phyloP scores from a whole-genome alignment of 1,140 invertebrate genomes.

The Idris sp. region DNA sequence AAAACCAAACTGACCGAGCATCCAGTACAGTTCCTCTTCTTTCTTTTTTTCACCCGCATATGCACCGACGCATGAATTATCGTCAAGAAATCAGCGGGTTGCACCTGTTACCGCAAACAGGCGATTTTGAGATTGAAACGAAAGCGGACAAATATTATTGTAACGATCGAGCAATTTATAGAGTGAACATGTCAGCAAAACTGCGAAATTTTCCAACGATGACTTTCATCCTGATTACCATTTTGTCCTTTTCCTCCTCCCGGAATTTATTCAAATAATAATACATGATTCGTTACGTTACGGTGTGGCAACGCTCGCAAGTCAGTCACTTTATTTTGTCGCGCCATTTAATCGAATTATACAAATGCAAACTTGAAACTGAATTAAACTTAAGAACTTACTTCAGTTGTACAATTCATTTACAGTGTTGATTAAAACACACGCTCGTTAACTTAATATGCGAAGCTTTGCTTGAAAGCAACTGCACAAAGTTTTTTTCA shows the following conservation, averaged over 20 bases:
- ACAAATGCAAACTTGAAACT: slow-evolving; percentile 28
- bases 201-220: slow-evolving; percentile 23
- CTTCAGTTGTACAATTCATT: slow-evolving; percentile 23
- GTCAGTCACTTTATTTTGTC: slow-evolving; percentile 45
- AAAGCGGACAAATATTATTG: slow-evolving; percentile 56
- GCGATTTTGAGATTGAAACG: slow-evolving; percentile 28
- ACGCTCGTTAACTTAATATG: slow-evolving; percentile 11
- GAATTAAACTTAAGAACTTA: slow-evolving; percentile 43
- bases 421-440: slow-evolving; percentile 22
- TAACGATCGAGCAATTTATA: slow-evolving; percentile 60
- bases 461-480: no score
- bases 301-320: slow-evolving; percentile 25
- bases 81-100: slow-evolving; percentile 34
- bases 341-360: slow-evolving; percentile 52
- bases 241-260: not conserved
- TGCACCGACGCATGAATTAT: slow-evolving; percentile 44
- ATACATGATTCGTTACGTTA: slow-evolving; percentile 56
- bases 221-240: slow-evolving; percentile 44
- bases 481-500: no score
- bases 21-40: no score
- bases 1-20: no score
- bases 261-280: slow-evolving; percentile 50
- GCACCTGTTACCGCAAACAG: slow-evolving; percentile 58
- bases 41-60: slow-evolving; percentile 10
- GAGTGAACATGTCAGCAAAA: slow-evolving; percentile 49